Evolutionary conservation across 2,888 invertebrate species (phyloP), one percentile per base, ranked within the genome.

Genomic region (Archaeoteleia sp.): DNA sequence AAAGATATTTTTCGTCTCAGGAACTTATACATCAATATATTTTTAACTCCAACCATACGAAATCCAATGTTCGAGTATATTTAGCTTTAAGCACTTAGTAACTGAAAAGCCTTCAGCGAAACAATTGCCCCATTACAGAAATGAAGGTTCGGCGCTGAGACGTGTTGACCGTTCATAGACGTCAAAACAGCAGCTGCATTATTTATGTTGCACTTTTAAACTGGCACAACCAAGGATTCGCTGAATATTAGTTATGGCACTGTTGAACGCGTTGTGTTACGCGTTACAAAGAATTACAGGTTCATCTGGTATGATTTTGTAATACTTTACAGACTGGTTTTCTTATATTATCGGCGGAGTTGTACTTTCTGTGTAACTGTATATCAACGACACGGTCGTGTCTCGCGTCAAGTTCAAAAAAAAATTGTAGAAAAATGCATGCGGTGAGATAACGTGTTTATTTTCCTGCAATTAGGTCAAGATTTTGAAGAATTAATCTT

Each of bases 391-490:
- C 51, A 53, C 13, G 53, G 46, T n/a, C 46, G 40, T 53, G 53
- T 53, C 49, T 60, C 46, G 46, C 46, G 39, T 46, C 39, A 46
- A 53, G 46, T 46, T 53, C 46, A 53, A 40, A 40, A 61, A 53
- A 58, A 61, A 61, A 60, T 51, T 61, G 42, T 20, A n/a, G n/a
- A n/a, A n/a, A 49, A 42, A 58, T 49, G 58, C 13, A 32, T 39
- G 45, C 32, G 37, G 37, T 10, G 13, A 5, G 29, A 12, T 39
- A 17, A 17, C 37, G 42, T 51, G 51, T 45, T 43, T 39, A 23
- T 39, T 61, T 61, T 20, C 3, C 20, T 2, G 61, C 53, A 61
- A 45, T 60, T 60, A 40, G 43, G 51, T 51, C 51, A 60, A 25
- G 17, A 43, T 60, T 49, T 20, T 20, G 20, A 20, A 20, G 20